Percentiles rank a stretch among this genome's conserved stretches.
These are phyloP conservation scores for Cataglyphis cursor DNA, from an alignment of 2,888 invertebrate genomes.

Conservation along the genomic window DNA sequence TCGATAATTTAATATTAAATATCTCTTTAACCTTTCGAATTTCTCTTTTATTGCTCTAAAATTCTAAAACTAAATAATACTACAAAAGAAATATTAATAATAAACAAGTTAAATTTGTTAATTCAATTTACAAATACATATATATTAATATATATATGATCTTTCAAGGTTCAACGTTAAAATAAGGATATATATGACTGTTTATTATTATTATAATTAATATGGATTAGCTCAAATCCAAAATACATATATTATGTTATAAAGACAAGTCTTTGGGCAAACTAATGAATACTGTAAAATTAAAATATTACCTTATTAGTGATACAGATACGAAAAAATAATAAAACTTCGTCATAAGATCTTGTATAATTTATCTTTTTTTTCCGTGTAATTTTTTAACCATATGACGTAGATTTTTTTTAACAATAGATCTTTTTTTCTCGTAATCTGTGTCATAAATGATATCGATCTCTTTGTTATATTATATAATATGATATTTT, in stretches of 20 bases:
- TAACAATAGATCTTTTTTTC: background rate
- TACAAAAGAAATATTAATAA: background rate
- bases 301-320: background rate
- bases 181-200: background rate
- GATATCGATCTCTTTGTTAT: background rate
- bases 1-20: constrained; percentile 8
- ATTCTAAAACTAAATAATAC: constrained; percentile 1
- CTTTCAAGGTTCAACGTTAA: background rate
- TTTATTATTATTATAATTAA: constrained; percentile 4
- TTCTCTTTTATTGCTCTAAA: background rate
- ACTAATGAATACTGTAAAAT: background rate
- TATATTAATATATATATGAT: background rate
- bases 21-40: background rate
- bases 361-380: background rate
- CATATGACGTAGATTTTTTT: background rate
- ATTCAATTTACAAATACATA: constrained; percentile 1
- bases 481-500: background rate
- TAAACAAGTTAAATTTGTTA: constrained; percentile 6
- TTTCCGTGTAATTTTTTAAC: background rate
- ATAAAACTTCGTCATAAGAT: background rate
- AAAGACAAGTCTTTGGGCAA: background rate
- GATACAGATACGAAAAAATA: background rate
- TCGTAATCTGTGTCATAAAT: background rate
- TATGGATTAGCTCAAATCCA: background rate
- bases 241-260: background rate